A percentile compares a stretch with the other conserved stretches of the same genome.
Conservation (phyloP, 2,113 vertebrate genomes). For the Ancistrus triradiatus region DNA sequence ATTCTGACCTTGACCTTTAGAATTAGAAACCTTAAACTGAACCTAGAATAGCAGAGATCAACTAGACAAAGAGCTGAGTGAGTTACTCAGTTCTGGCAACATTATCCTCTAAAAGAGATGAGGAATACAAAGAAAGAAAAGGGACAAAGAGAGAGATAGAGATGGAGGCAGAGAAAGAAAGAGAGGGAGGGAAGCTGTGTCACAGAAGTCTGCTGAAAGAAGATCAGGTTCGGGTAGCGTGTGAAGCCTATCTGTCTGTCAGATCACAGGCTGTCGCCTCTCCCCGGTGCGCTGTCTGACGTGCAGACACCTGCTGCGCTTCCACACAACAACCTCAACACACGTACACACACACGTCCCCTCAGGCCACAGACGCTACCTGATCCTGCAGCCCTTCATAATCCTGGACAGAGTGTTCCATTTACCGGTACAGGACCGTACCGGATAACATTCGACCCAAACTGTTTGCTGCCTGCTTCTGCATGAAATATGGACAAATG, state of each 20-base stretch:
- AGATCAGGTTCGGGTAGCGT: constrained; percentile 39
- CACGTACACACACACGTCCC: constrained; percentile 24
- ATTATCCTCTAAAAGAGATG: constrained; percentile 31
- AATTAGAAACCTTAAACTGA: constrained; percentile 16
- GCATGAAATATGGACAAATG: constrained; percentile 38
- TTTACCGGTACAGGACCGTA: constrained; percentile 3
- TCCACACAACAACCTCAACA: constrained; percentile 28
- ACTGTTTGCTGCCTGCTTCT: constrained; percentile 27
- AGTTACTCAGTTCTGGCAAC: constrained; percentile 13
- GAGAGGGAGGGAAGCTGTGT: constrained; percentile 5
- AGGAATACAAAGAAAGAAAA: constrained; percentile 9
- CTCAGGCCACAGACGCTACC: constrained; percentile 25
- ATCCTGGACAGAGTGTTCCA: constrained; percentile 32
- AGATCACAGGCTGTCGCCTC: constrained; percentile 43
- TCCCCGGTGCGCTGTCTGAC: constrained; percentile 32
- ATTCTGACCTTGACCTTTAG: constrained; percentile 7
- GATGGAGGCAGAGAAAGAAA: neutral
- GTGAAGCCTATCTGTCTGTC: constrained; percentile 43
- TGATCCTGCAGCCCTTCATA: constrained; percentile 27
- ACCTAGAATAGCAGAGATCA: constrained; percentile 3
- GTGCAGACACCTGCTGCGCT: constrained; percentile 44
- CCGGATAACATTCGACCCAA: constrained; percentile 22
- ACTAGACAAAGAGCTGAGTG: constrained; percentile 23
- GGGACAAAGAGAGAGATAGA: neutral
- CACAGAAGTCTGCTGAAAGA: constrained; percentile 43